Evolutionary conservation across 92 coral and sea anemone species (phyloP).

Genomic region (Actinernus sp.): DNA sequence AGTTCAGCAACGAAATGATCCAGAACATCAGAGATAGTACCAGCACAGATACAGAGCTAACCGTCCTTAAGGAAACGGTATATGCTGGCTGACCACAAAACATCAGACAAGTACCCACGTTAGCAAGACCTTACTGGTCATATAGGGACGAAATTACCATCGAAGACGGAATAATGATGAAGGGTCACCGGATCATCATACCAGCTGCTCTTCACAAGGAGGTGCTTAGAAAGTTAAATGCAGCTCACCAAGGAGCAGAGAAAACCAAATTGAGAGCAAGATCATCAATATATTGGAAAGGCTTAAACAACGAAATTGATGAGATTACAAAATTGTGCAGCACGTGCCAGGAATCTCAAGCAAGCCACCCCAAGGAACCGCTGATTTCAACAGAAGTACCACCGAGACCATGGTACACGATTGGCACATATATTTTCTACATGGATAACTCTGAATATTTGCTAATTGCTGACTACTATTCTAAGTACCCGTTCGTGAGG

Average conservation of each 20-base stretch:
- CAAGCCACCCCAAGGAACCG: conserved; percentile 40
- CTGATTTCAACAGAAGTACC: conserved; percentile 64
- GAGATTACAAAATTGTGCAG: conserved; percentile 23
- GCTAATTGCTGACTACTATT: conserved; percentile 44
- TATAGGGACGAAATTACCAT: conserved; percentile 29
- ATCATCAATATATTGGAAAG: conserved; percentile 31
- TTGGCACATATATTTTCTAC: conserved; percentile 44
- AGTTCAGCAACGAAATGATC: conserved; percentile 33
- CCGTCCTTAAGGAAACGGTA: conserved; percentile 19
- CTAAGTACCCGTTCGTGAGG: conserved; percentile 56
- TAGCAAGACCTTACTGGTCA: conserved; percentile 36
- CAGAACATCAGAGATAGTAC: conserved; percentile 9
- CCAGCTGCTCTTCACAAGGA: conserved; percentile 23
- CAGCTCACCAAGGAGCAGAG: conserved; percentile 46
- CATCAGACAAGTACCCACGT: conserved; percentile 25
- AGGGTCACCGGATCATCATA: conserved; percentile 34
- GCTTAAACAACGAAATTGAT: conserved; percentile 59
- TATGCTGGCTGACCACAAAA: conserved; percentile 50
- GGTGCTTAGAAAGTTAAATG: conserved; percentile 16
- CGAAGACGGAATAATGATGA: conserved; percentile 37
- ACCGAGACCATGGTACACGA: conserved; percentile 58
- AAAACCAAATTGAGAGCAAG: conserved; percentile 57
- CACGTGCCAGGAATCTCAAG: conserved; percentile 41
- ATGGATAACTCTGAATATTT: conserved; percentile 30
- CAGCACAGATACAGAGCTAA: conserved; percentile 13